Percentiles rank a stretch among this genome's conserved stretches.
Evolutionary conservation across 2,888 invertebrate species (phyloP).

Genomic region (Hecatera dysodea): DNA sequence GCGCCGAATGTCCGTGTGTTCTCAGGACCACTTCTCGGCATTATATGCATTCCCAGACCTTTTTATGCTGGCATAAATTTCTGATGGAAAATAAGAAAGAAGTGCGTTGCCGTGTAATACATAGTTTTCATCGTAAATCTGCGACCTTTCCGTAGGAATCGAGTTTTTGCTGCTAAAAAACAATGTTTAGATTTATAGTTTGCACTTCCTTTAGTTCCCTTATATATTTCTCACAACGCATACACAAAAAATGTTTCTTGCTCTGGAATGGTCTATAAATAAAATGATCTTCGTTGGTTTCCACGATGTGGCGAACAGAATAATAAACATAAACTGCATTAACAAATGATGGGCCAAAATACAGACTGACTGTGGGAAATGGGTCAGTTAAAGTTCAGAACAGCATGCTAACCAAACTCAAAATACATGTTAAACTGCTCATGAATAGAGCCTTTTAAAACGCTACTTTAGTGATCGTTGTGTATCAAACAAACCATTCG

Average conservation of each 20-base stretch:
- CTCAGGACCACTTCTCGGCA: constrained; percentile 76
- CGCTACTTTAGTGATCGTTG: constrained; percentile 10
- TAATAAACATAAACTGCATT: constrained; percentile 27
- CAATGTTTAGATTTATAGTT: constrained; percentile 64
- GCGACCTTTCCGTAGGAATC: constrained; percentile 49
- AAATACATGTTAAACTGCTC: constrained; percentile 22
- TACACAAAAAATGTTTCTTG: neutral
- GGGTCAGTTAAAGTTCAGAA: constrained; percentile 29
- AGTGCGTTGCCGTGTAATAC: constrained; percentile 68
- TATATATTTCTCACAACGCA: neutral
- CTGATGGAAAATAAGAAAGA: constrained; percentile 80
- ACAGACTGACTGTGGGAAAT: constrained; percentile 39
- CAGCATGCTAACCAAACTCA: constrained; percentile 21
- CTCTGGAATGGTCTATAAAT: neutral
- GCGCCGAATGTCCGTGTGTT: constrained; percentile 79
- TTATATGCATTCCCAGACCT: constrained; percentile 86
- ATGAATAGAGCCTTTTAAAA: constrained; percentile 21
- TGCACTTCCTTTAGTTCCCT: constrained; percentile 5
- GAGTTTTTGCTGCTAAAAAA: constrained; percentile 58
- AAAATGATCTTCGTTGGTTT: neutral
- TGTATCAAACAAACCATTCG: constrained; percentile 36
- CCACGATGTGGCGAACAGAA: constrained; percentile 7
- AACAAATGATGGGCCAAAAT: constrained; percentile 10
- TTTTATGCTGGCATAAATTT: constrained; percentile 87
- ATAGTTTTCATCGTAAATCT: constrained; percentile 73